Percentiles rank a stretch among this genome's conserved stretches.
phyloP scores from a whole-genome alignment of 1,140 invertebrate genomes.

The Trissolcus basalis region DNA sequence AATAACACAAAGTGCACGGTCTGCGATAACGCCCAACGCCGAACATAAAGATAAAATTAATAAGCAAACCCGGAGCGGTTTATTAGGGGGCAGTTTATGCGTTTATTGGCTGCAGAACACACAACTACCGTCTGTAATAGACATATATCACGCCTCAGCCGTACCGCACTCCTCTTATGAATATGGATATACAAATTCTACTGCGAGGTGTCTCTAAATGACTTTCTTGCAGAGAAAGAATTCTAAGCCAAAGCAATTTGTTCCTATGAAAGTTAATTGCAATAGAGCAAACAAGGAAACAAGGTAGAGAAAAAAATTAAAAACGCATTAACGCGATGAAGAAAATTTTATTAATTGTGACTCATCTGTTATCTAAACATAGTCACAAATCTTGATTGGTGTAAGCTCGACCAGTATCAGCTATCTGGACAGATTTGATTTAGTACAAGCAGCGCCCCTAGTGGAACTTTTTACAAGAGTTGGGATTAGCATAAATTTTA shows the following conservation, averaged over 20 bases:
- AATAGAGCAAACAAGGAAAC: no score
- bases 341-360: no score
- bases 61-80: constrained; percentile 36
- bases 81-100: constrained; percentile 45
- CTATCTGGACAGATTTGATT: no score
- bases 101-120: constrained; percentile 34
- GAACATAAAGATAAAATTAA: constrained; percentile 53
- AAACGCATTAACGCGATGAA: no score
- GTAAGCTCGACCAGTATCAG: no score
- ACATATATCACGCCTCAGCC: constrained; percentile 27
- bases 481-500: no score
- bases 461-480: no score
- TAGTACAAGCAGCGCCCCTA: no score
- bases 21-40: constrained; percentile 37
- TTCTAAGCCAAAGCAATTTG: not conserved
- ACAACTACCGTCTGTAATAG: constrained; percentile 21
- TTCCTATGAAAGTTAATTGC: not conserved
- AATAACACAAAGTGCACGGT: constrained; percentile 30
- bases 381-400: no score
- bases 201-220: constrained; percentile 7
- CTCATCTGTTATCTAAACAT: no score
- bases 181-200: constrained; percentile 23
- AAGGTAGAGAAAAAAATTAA: no score
- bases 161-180: constrained; percentile 25
- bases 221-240: not conserved